Percentiles rank a stretch among this genome's conserved stretches.
Evolutionary conservation across 2,797 vertebrate species (phyloP).

Genomic region (Numenius phaeopus): DNA sequence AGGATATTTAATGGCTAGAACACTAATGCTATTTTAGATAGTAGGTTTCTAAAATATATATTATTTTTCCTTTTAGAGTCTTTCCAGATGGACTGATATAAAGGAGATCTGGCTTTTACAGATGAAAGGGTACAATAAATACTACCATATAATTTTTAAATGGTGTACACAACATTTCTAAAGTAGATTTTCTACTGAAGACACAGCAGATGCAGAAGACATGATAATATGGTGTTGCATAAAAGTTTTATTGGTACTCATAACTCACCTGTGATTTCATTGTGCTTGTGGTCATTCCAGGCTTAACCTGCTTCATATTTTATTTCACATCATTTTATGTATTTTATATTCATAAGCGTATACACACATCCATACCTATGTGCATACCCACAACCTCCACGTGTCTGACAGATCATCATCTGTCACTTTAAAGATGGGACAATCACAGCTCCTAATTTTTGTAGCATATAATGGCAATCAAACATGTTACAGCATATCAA

Average conservation of each 20-base stretch:
- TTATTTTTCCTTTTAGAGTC: conserved; percentile 30
- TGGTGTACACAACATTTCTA: conserved; percentile 40
- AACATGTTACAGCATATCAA: neutral
- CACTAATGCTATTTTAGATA: conserved; percentile 9
- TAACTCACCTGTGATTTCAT: conserved; percentile 65
- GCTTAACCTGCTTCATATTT: conserved; percentile 46
- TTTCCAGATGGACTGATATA: conserved; percentile 30
- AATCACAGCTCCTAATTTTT: conserved; percentile 19
- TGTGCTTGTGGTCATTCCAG: conserved; percentile 63
- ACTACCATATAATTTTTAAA: conserved; percentile 25
- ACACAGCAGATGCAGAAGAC: conserved; percentile 39
- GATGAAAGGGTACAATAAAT: conserved; percentile 50
- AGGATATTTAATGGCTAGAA: neutral
- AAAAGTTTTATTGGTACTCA: conserved; percentile 62
- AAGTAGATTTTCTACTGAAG: conserved; percentile 48
- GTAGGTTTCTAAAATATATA: neutral
- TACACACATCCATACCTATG: neutral
- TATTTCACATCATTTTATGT: neutral
- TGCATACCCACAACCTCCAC: neutral
- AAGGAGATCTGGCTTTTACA: conserved; percentile 25
- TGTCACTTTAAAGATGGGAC: neutral
- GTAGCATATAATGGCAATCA: neutral
- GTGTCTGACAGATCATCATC: neutral
- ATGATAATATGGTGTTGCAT: conserved; percentile 48
- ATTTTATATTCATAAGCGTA: conserved; percentile 12